Base-by-base conservation (phyloP, 2,888 invertebrate genomes). In the Pecten maximus region DNA sequence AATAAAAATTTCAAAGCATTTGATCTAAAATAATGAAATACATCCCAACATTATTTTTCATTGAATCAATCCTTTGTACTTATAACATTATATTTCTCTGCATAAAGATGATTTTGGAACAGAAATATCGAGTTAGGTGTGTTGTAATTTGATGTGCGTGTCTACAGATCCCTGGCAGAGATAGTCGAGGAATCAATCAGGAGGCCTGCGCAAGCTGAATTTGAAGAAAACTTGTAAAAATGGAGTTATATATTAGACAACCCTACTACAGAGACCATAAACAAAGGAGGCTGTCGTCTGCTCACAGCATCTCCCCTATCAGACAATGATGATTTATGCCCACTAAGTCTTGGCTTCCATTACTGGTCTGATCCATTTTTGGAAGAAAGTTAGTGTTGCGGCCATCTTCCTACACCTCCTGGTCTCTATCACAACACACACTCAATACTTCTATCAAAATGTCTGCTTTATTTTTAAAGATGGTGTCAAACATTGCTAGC, bases 91-190 rank as follows among this genome's bases (percentile, higher is more conserved):
- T 74, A 74, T 74, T 8, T 4, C 74, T 74, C 74, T 35, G 35
- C 35, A 35, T 35, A 35, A 35, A 74, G 35, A 35, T 74, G 35
- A 35, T 8, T 8, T 10, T 74, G 35, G 35, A 15, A 10, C 8
- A 44, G 44, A 12, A 44, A 44, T 44, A 44, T 44, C 10, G 74
- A 35, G 28, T 74, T 74, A 6, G 35, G 10, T 74, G 74, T 35
- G 74, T 35, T 74, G 74, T 74, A 74, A 74, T 74, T 74, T 74
- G 74, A 74, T 74, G 74, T 74, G 74, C 35, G 10, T 74, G 74
- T 23, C 23, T 74, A 35, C 35, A 74, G 74, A 74, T 74, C 50
- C 50, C 10, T 3, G 74, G 74, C 74, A 28, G 35, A 74, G 74
- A 74, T 74, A 74, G 74, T 23, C 28, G 6, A 35, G 15, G 74